These are phyloP conservation scores for Lasioglossum pauxillum DNA, from an alignment of 2,888 invertebrate species.

Conservation along the genomic window DNA sequence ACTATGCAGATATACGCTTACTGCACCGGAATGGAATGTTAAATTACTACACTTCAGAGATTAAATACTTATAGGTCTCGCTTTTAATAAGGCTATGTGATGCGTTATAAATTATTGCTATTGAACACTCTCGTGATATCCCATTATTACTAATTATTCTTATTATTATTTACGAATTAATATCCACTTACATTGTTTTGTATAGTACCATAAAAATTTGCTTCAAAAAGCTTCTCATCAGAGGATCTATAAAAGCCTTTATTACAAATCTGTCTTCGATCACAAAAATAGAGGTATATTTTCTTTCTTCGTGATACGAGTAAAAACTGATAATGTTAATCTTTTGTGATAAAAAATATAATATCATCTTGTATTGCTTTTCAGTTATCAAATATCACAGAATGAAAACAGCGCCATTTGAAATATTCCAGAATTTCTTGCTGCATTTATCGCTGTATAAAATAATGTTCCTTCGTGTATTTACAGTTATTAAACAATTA, in stretches of 20 bases:
- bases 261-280: neutral
- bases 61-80: neutral
- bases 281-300: constrained; percentile 11
- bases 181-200: neutral
- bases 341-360: constrained; percentile 3
- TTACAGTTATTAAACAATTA: neutral
- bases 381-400: constrained; percentile 16
- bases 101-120: neutral
- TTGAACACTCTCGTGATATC: neutral
- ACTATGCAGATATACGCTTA: neutral
- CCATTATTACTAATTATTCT: neutral
- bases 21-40: constrained; percentile 28
- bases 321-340: constrained; percentile 7
- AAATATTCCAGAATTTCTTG: neutral
- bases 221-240: neutral
- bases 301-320: neutral
- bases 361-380: constrained; percentile 9
- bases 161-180: neutral
- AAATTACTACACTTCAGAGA: constrained; percentile 16
- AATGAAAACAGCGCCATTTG: neutral
- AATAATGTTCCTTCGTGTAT: neutral
- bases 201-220: constrained; percentile 3
- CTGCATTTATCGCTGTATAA: neutral
- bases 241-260: neutral
- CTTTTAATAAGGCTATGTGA: neutral